Base-by-base conservation (phyloP, 2,797 vertebrate genomes). In the Amblyopsis hoosieri region DNA sequence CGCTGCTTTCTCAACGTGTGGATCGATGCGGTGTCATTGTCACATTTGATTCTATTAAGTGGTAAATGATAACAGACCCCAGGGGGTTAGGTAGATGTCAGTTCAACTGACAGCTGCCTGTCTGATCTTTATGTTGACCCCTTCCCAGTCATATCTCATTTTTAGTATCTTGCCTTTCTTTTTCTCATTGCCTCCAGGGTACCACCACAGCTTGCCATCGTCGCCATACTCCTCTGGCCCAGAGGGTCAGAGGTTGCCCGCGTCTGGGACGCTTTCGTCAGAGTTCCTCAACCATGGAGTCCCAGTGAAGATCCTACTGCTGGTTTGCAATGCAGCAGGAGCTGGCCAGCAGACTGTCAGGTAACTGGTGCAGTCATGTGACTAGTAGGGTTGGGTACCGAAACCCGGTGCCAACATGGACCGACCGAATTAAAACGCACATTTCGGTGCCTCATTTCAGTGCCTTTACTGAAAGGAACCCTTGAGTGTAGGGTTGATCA, bases 321-420 rank as follows among this genome's bases (percentile, higher is more conserved):
- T 98, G 85, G 91, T 97, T 80, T 98, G 97, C 83, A 96, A 97
- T 66, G 82, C 93, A 0, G 93, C 91, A 0, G 94, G 94, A 1
- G 58, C 85, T 0, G 94, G 94, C 3, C 92, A 94, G 9, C 94
- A 93, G 64, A 88, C 91, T 0, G 80, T 91, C 31, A 94, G 97
- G 97, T 98, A 91, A 79, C 13, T n/a, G 33, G 9, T n/a, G 52
- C 23, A 29, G 23, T 29, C 23, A 29, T 29, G 23, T 29, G 23
- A 4, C 23, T 29, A 29, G 23, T 29, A 29, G 23, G 23, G 3
- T 29, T 29, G 23, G 23, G 23, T 29, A 29, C 23, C 3, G 23
- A 29, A 29, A 29, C 23, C 23, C 23, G 23, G 23, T 29, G 23
- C 23, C 3, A 29, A 29, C 23, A 29, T 4, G 3, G 23, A 29